phyloP scores from a whole-genome alignment of 2,888 invertebrate genomes.

The Petrolisthes manimaculis region DNA sequence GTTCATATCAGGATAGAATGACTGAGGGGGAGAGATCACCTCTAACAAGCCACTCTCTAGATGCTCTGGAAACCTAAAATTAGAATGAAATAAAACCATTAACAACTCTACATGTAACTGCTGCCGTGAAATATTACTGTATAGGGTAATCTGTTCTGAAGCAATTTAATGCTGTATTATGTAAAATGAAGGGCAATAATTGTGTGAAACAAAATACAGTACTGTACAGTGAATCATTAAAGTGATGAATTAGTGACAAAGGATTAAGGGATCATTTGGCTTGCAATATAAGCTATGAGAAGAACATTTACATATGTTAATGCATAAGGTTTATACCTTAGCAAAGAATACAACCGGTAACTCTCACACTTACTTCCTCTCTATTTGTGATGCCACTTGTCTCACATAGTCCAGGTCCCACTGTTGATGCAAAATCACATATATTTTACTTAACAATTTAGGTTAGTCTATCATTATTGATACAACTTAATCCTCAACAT shows the following conservation, averaged over 20 bases:
- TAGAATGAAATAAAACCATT: background rate
- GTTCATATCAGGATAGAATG: conserved; percentile 90
- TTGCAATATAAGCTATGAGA: background rate
- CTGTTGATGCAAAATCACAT: conserved; percentile 69
- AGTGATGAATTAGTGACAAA: background rate
- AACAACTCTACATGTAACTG: background rate
- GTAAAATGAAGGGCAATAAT: too few species aligned
- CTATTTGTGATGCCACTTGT: conserved; percentile 81
- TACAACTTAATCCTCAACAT: too few species aligned
- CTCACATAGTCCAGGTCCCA: conserved; percentile 82
- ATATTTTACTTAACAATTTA: too few species aligned
- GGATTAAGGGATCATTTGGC: background rate
- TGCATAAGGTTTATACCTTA: too few species aligned
- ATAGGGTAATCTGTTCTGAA: too few species aligned
- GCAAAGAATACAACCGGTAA: conserved; percentile 5
- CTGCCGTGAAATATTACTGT: too few species aligned
- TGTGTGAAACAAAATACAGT: too few species aligned
- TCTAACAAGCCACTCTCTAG: conserved; percentile 87
- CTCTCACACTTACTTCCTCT: conserved; percentile 77
- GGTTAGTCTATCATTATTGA: too few species aligned
- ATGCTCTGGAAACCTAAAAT: conserved; percentile 79
- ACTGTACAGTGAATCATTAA: too few species aligned
- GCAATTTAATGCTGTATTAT: too few species aligned
- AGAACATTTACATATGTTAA: background rate
- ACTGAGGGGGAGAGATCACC: conserved; percentile 85